Evolutionary conservation across 2,113 vertebrate species (phyloP).

Genomic region (Thunnus maccoyii): DNA sequence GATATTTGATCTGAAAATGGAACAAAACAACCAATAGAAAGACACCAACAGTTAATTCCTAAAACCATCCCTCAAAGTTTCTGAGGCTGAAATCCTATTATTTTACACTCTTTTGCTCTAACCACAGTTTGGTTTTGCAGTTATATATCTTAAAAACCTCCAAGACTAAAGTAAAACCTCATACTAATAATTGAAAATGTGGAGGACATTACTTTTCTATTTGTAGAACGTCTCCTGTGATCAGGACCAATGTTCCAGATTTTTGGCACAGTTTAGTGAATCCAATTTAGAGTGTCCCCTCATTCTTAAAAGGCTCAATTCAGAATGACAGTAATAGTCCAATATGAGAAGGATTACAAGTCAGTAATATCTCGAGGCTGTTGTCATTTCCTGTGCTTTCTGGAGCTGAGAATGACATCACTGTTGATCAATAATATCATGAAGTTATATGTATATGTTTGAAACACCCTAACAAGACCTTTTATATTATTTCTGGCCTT

Average conservation of each 20-base stretch:
- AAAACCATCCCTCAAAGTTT: too few species aligned
- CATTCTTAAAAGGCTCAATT: constrained; percentile 45
- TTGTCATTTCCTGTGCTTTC: background rate
- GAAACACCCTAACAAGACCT: background rate
- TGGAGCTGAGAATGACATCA: constrained; percentile 18
- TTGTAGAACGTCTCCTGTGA: constrained; percentile 62
- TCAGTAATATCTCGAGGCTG: constrained; percentile 24
- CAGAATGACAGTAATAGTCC: constrained; percentile 32
- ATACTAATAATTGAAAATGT: constrained; percentile 25
- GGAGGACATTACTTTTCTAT: constrained; percentile 53
- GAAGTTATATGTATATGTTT: background rate
- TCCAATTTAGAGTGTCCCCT: constrained; percentile 60
- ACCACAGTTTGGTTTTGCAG: background rate
- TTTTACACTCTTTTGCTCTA: too few species aligned
- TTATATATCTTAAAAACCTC: background rate
- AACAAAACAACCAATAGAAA: too few species aligned
- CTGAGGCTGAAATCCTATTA: too few species aligned
- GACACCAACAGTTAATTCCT: too few species aligned
- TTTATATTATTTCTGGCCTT: background rate
- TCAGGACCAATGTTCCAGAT: constrained; percentile 63
- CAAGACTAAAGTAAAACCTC: background rate
- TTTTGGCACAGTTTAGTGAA: constrained; percentile 58
- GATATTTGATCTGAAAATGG: too few species aligned
- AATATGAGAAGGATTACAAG: constrained; percentile 20
- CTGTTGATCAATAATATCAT: background rate